A percentile compares a stretch with the other conserved stretches of the same genome.
Conservation (phyloP, 2,113 vertebrate species). For the Hipposideros armiger region DNA sequence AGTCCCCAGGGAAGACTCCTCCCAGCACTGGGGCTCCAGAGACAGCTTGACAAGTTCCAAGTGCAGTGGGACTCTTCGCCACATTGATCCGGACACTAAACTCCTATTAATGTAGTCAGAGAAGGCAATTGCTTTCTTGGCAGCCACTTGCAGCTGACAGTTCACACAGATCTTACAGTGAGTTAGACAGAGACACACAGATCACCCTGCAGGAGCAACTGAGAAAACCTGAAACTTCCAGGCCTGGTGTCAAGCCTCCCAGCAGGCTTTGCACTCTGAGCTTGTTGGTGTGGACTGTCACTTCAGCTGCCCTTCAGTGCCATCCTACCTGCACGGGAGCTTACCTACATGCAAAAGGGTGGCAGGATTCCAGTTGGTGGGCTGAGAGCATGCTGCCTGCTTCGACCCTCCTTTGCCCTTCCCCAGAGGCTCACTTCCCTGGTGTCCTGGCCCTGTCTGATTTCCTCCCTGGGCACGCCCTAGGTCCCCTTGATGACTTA, state of each 20-base stretch:
- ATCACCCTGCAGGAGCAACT: not conserved
- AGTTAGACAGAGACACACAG: not conserved
- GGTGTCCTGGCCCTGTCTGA: not conserved
- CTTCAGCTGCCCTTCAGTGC: not conserved
- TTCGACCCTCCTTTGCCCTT: rapidly evolving
- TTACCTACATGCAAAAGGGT: rapidly evolving
- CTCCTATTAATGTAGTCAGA: slow-evolving; percentile 78
- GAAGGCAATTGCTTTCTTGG: slow-evolving; percentile 78
- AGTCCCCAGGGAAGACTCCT: not conserved
- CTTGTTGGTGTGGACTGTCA: not conserved
- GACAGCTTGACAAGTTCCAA: slow-evolving; percentile 68
- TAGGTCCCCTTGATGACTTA: not conserved
- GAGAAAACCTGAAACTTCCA: not conserved
- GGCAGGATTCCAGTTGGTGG: not conserved
- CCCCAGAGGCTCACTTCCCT: not conserved
- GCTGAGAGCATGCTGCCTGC: not conserved
- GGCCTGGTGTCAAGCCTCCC: no score
- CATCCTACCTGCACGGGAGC: not conserved
- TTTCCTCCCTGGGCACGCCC: not conserved
- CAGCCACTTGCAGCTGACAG: slow-evolving; percentile 25
- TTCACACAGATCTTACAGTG: not conserved
- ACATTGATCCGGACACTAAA: slow-evolving; percentile 77
- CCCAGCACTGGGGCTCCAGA: not conserved
- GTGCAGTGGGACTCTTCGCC: not conserved
- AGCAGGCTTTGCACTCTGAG: not conserved